Conservation (phyloP, 2,113 vertebrate species). For the Cyanoliseus patagonus region DNA sequence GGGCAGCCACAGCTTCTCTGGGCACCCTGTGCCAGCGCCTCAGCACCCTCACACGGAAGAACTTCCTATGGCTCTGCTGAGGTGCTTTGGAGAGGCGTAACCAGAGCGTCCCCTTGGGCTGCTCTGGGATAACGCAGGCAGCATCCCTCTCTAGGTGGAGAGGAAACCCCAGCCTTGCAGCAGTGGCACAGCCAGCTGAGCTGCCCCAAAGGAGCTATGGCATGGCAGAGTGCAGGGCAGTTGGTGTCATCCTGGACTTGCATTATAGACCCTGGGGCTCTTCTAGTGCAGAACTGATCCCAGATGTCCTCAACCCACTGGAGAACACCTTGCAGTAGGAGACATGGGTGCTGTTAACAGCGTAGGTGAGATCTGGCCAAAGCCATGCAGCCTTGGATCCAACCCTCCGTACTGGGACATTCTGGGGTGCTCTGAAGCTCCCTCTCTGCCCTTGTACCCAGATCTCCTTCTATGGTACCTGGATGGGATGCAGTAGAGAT, state of each 20-base stretch:
- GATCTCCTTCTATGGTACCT: not conserved
- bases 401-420: not conserved
- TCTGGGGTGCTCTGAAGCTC: not conserved
- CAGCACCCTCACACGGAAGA: not conserved
- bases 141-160: not conserved
- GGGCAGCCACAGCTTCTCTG: not conserved
- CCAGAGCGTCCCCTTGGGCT: too few relatives aligned
- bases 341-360: accelerated
- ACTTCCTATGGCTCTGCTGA: not conserved
- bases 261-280: not conserved
- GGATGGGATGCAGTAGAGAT: not conserved
- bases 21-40: not conserved
- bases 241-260: not conserved
- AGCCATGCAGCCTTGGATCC: not conserved
- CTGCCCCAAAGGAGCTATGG: not conserved
- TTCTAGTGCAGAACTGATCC: not conserved
- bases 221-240: not conserved
- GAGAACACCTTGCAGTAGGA: not conserved
- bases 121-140: not conserved
- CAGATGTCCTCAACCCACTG: accelerated
- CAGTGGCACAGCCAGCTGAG: not conserved
- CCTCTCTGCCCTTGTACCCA: not conserved
- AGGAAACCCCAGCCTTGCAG: not conserved
- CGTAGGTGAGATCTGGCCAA: not conserved
- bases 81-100: not conserved